Evolutionary conservation across 2,888 invertebrate genomes (phyloP), one percentile per base, ranked within the genome.

Genomic region (Tuberolachnus salignus): DNA sequence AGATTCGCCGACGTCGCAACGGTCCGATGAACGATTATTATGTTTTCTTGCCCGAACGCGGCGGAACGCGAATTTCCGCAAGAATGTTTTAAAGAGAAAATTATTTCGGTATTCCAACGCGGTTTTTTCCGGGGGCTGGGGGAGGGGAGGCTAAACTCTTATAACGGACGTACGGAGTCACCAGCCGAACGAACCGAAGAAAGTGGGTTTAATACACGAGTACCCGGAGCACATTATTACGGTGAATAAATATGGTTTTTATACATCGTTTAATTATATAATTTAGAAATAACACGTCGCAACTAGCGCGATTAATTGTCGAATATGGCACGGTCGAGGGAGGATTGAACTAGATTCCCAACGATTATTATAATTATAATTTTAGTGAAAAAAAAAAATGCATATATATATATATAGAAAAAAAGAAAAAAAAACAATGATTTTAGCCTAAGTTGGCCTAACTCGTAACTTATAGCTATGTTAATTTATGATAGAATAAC

Each of bases 11-110:
- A 53, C 34, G 34, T 3, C 53, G 14, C 42, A 34, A 55, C 57
- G 70, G 71, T 57, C 71, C n/a, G 71, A 26, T 57, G 71, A 71
- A 71, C 71, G 57, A 57, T 71, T 46, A 46, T 57, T 46, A 46
- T 57, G 57, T 57, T 71, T 71, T 59, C 46, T 23, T 71, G 23
- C 44, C 11, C 57, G 23, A 59, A 71, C 46, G 57, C 71, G 23
- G 57, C 46, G 71, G 57, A 71, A 59, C 57, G 71, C 9, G n/a
- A 57, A 71, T 71, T 71, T 71, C 57, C 57, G 34, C 34, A 71
- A n/a, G 57, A 71, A 71, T 71, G 44, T 21, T 6, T 34, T 3
- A 6, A 3, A 34, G 34, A 34, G 34, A 34, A 34, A n/a, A 34
- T 34, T 34, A 34, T 34, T 4, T 46, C 13, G 44, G 44, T 71